Conservation (phyloP, 2,113 vertebrate genomes). For the Naja naja region DNA sequence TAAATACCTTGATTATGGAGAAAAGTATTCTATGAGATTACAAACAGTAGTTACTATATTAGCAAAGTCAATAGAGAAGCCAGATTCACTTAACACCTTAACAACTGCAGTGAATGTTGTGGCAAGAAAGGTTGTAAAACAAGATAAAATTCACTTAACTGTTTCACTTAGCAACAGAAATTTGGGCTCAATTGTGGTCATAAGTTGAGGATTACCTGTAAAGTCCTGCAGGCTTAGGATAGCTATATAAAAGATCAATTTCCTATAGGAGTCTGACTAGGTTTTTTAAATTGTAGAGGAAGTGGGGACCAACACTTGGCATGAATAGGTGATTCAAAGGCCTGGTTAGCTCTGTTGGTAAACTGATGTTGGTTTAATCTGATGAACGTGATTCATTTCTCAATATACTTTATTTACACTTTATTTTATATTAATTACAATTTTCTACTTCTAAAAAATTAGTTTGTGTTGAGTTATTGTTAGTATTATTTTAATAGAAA, state of each 20-base stretch:
- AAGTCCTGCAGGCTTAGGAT: not conserved
- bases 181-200: not conserved
- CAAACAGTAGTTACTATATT: not conserved
- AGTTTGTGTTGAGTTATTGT: not conserved
- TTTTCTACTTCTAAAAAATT: not conserved
- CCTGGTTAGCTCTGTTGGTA: not conserved
- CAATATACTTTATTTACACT: not conserved
- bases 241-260: not conserved
- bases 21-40: not conserved
- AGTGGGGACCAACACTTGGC: not conserved
- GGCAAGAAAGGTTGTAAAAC: not conserved
- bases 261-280: not conserved
- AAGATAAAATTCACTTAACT: not conserved
- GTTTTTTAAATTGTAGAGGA: not conserved
- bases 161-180: not conserved
- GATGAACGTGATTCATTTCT: not conserved
- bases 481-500: not conserved
- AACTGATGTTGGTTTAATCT: not conserved
- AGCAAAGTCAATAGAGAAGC: not conserved
- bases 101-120: not conserved
- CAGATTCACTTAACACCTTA: not conserved
- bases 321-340: not conserved
- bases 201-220: not conserved
- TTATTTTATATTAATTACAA: not conserved
- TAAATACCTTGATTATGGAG: not conserved